Conservation (phyloP, 2,888 invertebrate species). For the Seira musarum region DNA sequence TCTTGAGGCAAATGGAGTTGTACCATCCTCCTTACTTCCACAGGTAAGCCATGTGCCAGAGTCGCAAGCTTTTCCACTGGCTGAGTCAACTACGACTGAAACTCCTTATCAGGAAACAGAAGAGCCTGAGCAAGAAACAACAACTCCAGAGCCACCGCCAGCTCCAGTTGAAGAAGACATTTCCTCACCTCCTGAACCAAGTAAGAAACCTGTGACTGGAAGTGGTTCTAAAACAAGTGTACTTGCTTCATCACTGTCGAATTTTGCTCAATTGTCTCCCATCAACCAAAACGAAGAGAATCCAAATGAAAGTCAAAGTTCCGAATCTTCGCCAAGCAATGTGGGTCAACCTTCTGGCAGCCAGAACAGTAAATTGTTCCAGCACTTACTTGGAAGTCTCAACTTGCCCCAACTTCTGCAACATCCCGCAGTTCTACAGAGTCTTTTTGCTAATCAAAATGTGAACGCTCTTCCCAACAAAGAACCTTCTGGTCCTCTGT, state of each 20-base stretch:
- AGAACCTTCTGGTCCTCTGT: neutral
- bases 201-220: neutral
- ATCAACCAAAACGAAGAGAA: neutral
- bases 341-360: neutral
- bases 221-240: neutral
- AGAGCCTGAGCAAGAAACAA: neutral
- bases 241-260: constrained; percentile 8
- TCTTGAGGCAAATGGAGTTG: too few relatives aligned
- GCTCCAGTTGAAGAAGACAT: neutral
- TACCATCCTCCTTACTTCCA: constrained; percentile 22
- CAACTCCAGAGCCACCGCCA: neutral
- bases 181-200: neutral
- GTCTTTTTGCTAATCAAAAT: neutral
- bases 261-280: neutral
- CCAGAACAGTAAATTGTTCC: neutral
- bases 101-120: neutral
- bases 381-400: constrained; percentile 7
- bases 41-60: neutral
- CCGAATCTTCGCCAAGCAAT: neutral
- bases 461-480: too few relatives aligned
- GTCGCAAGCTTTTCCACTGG: neutral
- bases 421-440: neutral
- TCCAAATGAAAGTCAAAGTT: neutral
- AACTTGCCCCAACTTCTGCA: neutral
- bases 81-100: neutral